Base-by-base conservation (phyloP, 2,888 invertebrate genomes). In the Neoscelio sp. region DNA sequence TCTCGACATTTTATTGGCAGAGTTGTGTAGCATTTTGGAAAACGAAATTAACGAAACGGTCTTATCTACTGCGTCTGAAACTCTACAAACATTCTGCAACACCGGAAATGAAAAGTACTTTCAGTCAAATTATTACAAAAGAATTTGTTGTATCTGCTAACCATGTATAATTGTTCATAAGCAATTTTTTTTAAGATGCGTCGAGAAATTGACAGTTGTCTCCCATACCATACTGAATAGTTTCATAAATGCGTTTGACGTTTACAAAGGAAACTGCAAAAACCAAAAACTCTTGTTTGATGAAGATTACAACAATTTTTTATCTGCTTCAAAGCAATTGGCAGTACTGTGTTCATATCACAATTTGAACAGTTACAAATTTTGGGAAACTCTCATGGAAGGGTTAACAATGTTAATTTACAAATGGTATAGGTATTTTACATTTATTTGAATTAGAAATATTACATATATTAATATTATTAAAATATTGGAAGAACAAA, bases 241-340 rank as follows among this genome's bases (percentile, higher is more conserved):
- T n/a, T n/a, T n/a, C n/a, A n/a, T n/a, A n/a, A n/a, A n/a, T n/a
- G n/a, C n/a, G n/a, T n/a, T n/a, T n/a, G n/a, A n/a, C n/a, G n/a
- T n/a, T n/a, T n/a, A n/a, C n/a, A n/a, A n/a, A n/a, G n/a, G n/a
- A n/a, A n/a, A n/a, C n/a, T n/a, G n/a, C n/a, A n/a, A n/a, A n/a
- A n/a, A n/a, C n/a, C n/a, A n/a, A n/a, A n/a, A n/a, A n/a, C n/a
- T n/a, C n/a, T n/a, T n/a, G n/a, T n/a, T n/a, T n/a, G n/a, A n/a
- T n/a, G n/a, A n/a, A n/a, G n/a, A n/a, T n/a, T n/a, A n/a, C n/a
- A n/a, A n/a, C n/a, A n/a, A n/a, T n/a, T n/a, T n/a, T n/a, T n/a
- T n/a, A n/a, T n/a, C n/a, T n/a, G n/a, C n/a, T n/a, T n/a, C 44
- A 12, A 60, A 60, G 7, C 44, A 60, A 20, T 20, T 60, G n/a